phyloP scores from a whole-genome alignment of 1,140 invertebrate species.

The Drosophila ironensis region DNA sequence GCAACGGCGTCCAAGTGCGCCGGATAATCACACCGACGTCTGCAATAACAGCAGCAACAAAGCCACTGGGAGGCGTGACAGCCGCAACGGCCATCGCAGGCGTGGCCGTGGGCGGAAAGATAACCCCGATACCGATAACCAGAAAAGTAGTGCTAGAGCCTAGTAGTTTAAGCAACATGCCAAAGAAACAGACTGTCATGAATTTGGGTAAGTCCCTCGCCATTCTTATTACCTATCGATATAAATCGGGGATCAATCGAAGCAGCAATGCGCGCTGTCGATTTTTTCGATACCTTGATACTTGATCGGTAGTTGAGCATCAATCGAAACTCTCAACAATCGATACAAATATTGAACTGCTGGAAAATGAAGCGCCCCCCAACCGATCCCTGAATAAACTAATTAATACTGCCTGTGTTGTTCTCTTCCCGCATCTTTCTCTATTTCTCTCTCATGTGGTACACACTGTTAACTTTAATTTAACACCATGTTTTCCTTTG shows the following conservation, averaged over 20 bases:
- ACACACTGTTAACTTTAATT: neutral
- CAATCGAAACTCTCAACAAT: no score
- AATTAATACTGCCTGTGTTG: conserved; percentile 39
- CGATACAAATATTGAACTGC: no score
- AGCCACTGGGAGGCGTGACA: neutral
- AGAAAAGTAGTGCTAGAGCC: conserved; percentile 52
- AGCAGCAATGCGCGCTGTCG: no score
- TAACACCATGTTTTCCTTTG: neutral
- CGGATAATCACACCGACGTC: neutral
- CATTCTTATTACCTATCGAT: no score
- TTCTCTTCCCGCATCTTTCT: conserved; percentile 31
- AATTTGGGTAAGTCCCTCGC: conserved; percentile 57
- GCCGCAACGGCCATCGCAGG: neutral
- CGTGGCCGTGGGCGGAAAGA: conserved; percentile 29
- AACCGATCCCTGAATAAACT: no score
- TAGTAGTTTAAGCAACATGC: conserved; percentile 62
- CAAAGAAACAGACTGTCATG: conserved; percentile 65
- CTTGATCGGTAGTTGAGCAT: no score
- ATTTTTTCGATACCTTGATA: no score
- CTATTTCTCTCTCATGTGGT: conserved; percentile 11
- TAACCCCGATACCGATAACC: conserved; percentile 38
- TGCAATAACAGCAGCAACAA: conserved; percentile 11
- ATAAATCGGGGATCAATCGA: no score
- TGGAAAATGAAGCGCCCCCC: no score
- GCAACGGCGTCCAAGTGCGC: neutral